Evolutionary conservation across 2,888 invertebrate genomes (phyloP).

Genomic region (Aspidiotus destructor): DNA sequence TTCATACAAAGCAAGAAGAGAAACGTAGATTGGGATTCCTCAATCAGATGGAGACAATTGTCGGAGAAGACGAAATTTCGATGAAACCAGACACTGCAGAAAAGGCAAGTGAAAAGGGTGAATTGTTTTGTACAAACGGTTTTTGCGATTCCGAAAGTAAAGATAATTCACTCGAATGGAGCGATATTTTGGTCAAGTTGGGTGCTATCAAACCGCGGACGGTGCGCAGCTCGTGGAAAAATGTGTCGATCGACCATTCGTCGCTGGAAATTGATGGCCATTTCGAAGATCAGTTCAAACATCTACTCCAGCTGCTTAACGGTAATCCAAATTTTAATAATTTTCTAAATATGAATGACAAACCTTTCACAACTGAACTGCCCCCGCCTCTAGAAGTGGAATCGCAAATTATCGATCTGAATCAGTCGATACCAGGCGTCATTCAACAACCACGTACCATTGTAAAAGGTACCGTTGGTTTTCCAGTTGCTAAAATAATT

Average conservation of each 20-base stretch:
- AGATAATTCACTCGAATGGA: too few relatives aligned
- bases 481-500: conserved; percentile 54
- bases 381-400: conserved; percentile 48
- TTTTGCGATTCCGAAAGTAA: too few relatives aligned
- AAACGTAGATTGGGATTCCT: conserved; percentile 65
- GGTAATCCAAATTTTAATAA: conserved; percentile 9
- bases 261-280: conserved; percentile 6
- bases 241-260: not conserved
- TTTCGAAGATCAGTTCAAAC: not conserved
- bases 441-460: conserved; percentile 38
- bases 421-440: conserved; percentile 41
- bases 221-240: conserved; percentile 9
- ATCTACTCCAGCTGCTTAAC: not conserved
- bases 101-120: conserved; percentile 16
- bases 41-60: conserved; percentile 62
- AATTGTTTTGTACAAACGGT: too few relatives aligned
- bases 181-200: conserved; percentile 20
- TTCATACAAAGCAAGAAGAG: conserved; percentile 65
- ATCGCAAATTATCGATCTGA: conserved; percentile 47
- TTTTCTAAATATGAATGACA: conserved; percentile 4
- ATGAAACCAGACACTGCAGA: conserved; percentile 30
- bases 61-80: conserved; percentile 51
- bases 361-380: conserved; percentile 37
- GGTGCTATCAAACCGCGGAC: conserved; percentile 12
- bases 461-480: conserved; percentile 41